Base-by-base conservation (phyloP, 2,888 invertebrate species). In the Uropetala carovei region DNA sequence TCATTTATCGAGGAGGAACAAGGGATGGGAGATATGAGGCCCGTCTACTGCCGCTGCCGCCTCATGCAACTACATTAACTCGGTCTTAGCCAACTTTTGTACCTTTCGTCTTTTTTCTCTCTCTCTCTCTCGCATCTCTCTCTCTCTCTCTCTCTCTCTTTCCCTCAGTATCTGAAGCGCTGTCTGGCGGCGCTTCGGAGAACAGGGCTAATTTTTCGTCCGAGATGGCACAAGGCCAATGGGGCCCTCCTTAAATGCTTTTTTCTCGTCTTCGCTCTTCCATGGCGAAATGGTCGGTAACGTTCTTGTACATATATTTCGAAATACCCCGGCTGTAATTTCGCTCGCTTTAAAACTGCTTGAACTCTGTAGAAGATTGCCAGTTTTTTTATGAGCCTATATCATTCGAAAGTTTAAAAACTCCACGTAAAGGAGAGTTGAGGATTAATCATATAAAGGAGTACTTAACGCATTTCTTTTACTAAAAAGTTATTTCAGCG, bases 61-160 rank as follows among this genome's bases (percentile, higher is more conserved):
- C 30, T 64, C 5, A 13, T 64, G 30, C 83, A 83, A 83, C 89
- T 13, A 27, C 64, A 64, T 89, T 89, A 89, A 64, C 89, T 89
- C 89, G 18, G 89, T 30, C 89, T 89, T 64, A 89, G 58, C 89
- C 64, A 64, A 89, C 89, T 89, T 68, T 89, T 58, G 22, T 56
- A 59, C 86, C 86, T 16, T n/a, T 57, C 10, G n/a, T 5, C 81
- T 22, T 81, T 30, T 16, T 13, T 14, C 9, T 81, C 81, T 13
- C 81, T 13, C 22, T 10, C n/a, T 75, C 9, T 13, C 0, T 14
- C 60, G 13, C 60, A 60, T 60, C 60, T 60, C 60, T 18, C 4
- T 13, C 60, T 9, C 16, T 30, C 8, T 43, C 82, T 30, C 43
- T 56, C 10, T 8, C 43, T 18, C 83, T 83, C 22, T 14, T 9